Conservation (phyloP, 2,797 vertebrate genomes). For the Heteromormyrus szaboi region DNA sequence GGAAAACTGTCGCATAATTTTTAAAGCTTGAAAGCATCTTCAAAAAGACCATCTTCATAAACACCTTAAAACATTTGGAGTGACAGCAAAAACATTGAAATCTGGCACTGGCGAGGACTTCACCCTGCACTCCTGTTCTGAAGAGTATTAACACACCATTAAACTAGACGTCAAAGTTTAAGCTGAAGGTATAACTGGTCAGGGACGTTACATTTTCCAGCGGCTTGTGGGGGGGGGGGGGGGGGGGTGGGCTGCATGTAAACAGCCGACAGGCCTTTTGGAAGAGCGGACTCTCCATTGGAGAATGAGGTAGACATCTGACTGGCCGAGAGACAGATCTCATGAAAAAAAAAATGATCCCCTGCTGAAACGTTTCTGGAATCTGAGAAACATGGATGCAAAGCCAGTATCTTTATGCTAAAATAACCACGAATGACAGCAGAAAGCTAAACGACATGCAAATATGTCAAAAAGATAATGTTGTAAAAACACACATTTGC, state of each 20-base stretch:
- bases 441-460: not conserved
- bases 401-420: not conserved
- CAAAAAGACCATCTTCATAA: not conserved
- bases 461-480: not conserved
- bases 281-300: not conserved
- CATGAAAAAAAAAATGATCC: not conserved
- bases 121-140: not conserved
- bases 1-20: not conserved
- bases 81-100: not conserved
- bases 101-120: not conserved
- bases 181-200: not conserved
- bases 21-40: not conserved
- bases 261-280: not conserved
- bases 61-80: not conserved
- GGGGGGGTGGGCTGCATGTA: not conserved
- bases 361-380: not conserved
- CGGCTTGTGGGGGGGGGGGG: not conserved
- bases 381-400: not conserved
- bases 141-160: not conserved
- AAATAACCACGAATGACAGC: not conserved
- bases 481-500: not conserved
- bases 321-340: not conserved
- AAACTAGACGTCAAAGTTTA: not conserved
- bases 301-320: not conserved
- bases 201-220: not conserved